These are phyloP conservation scores for Pterobdella sp. DNA, from an alignment of 2,888 invertebrate species.

Conservation along the genomic window DNA sequence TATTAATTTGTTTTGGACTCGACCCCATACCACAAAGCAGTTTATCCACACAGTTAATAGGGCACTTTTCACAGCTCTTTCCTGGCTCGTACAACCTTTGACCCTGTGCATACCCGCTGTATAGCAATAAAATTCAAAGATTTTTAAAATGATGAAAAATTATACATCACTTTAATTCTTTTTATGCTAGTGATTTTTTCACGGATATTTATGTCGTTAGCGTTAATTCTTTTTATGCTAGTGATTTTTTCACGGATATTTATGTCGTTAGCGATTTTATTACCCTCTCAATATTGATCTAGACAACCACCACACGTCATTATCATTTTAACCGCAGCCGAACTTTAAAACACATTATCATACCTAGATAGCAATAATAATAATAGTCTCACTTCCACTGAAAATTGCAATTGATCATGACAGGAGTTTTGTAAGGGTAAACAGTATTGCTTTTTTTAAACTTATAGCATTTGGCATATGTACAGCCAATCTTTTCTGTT, in stretches of 20 bases:
- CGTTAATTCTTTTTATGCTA: too few relatives aligned
- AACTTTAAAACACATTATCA: not conserved
- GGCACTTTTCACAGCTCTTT: not conserved
- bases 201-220: too few relatives aligned
- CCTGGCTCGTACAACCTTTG: not conserved
- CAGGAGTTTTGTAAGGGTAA: not conserved
- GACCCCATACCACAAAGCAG: too few relatives aligned
- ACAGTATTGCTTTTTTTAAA: not conserved
- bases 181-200: too few relatives aligned
- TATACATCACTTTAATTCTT: too few relatives aligned
- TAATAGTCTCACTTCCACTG: not conserved
- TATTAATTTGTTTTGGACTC: too few relatives aligned
- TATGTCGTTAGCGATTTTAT: too few relatives aligned
- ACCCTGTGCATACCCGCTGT: not conserved
- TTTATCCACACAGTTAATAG: not conserved
- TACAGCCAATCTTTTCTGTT: not conserved
- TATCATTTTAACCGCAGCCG: too few relatives aligned
- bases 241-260: too few relatives aligned
- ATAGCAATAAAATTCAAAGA: not conserved
- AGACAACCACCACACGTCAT: too few relatives aligned
- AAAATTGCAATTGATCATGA: not conserved
- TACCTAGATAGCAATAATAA: not conserved
- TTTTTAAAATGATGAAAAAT: too few relatives aligned
- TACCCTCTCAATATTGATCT: too few relatives aligned
- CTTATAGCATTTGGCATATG: not conserved